Conservation (phyloP, 2,113 vertebrate species). For the Chlamydotis undulata region DNA sequence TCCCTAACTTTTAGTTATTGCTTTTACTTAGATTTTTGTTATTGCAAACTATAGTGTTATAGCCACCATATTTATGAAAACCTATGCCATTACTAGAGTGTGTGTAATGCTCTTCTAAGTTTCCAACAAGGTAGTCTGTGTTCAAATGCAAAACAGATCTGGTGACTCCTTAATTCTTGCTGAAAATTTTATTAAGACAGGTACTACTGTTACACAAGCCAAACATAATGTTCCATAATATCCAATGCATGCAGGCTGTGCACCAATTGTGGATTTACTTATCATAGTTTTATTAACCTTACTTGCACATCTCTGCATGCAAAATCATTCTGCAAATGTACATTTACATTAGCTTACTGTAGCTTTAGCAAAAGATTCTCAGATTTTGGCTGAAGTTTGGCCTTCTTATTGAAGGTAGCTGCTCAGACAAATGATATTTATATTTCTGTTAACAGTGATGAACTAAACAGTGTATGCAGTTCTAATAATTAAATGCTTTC, state of each 20-base stretch:
- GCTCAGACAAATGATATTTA: not conserved
- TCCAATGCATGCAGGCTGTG: not conserved
- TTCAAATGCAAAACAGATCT: not conserved
- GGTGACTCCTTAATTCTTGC: not conserved
- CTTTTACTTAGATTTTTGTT: not conserved
- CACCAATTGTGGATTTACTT: not conserved
- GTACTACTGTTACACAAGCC: not conserved
- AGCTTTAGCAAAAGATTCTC: not conserved
- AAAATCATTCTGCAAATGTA: not conserved
- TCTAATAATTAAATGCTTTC: not conserved
- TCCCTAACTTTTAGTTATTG: not conserved
- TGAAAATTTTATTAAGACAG: not conserved
- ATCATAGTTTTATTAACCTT: not conserved
- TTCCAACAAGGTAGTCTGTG: not conserved
- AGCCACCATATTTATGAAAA: not conserved
- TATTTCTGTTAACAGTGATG: not conserved
- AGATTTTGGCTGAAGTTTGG: not conserved
- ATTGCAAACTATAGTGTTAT: not conserved
- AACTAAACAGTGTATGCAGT: not conserved
- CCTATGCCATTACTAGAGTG: fast-evolving
- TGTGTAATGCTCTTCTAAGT: not conserved
- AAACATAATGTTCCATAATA: not conserved
- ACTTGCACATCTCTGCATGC: not conserved
- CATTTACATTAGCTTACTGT: not conserved
- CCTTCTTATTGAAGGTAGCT: not conserved